These are phyloP conservation scores for Cabera pusaria DNA, from an alignment of 2,888 invertebrate genomes.

Conservation along the genomic window DNA sequence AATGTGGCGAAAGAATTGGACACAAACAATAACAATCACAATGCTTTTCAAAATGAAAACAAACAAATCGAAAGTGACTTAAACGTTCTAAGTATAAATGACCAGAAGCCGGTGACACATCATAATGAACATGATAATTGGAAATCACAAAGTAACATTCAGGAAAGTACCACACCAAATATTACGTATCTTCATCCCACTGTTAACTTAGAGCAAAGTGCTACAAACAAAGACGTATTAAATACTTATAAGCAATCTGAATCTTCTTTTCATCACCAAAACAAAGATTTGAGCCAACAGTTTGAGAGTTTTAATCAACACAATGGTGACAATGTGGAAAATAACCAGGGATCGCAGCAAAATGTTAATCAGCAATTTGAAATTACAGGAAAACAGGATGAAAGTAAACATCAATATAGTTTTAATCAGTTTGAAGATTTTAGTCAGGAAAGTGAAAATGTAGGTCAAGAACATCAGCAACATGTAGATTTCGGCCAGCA, in stretches of 20 bases:
- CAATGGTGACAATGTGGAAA: no score
- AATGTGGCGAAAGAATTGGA: slow-evolving; percentile 1
- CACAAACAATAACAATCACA: background rate
- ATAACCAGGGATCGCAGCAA: slow-evolving; percentile 7
- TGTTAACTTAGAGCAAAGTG: slow-evolving; percentile 9
- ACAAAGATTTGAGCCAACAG: no score
- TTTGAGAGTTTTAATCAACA: no score
- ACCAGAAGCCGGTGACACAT: slow-evolving; percentile 19
- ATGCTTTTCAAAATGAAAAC: slow-evolving; percentile 2
- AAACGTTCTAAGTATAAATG: slow-evolving; percentile 24
- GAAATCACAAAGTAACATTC: slow-evolving; percentile 2
- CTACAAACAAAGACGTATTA: slow-evolving; percentile 2
- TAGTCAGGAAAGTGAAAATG: slow-evolving; percentile 22
- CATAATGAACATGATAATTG: slow-evolving; percentile 11
- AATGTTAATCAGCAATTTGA: slow-evolving; percentile 18
- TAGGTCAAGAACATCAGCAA: slow-evolving; percentile 29
- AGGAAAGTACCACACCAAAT: slow-evolving; percentile 8
- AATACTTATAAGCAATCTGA: slow-evolving; percentile 18
- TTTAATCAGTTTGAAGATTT: slow-evolving; percentile 7
- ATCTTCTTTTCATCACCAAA: no score
- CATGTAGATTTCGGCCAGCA: slow-evolving; percentile 38
- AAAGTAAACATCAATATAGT: slow-evolving; percentile 1
- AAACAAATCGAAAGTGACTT: slow-evolving; percentile 13
- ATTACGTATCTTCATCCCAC: slow-evolving; percentile 5
- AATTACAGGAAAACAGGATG: background rate